These are phyloP conservation scores for Sebastolobus altivelis DNA, from an alignment of 2,797 vertebrate genomes.

Conservation along the genomic window DNA sequence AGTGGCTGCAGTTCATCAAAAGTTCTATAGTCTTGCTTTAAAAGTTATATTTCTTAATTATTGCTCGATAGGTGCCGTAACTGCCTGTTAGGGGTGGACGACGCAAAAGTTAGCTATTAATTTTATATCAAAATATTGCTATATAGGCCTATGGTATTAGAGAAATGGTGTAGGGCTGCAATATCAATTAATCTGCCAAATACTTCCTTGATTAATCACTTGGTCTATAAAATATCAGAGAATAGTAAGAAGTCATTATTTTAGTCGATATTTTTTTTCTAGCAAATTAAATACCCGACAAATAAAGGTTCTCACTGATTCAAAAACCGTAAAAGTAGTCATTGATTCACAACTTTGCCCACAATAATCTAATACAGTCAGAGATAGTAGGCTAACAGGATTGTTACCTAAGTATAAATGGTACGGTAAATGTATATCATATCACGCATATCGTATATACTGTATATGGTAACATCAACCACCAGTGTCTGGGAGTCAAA, in stretches of 20 bases:
- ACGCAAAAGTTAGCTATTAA: not conserved
- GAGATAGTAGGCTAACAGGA: not conserved
- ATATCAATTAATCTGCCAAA: no score
- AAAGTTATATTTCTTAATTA: not conserved
- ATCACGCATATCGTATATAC: not conserved
- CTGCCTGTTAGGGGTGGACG: not conserved
- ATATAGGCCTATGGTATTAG: not conserved
- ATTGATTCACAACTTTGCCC: not conserved
- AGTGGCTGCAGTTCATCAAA: not conserved
- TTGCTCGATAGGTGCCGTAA: not conserved
- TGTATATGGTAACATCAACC: not conserved
- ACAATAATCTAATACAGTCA: not conserved
- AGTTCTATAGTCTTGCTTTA: no score
- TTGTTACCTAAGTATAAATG: not conserved
- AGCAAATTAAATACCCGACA: constrained; percentile 3
- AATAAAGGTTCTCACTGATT: not conserved
- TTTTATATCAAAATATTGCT: not conserved
- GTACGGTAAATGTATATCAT: not conserved
- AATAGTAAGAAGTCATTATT: not conserved
- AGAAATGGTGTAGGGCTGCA: not conserved
- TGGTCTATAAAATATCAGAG: no score
- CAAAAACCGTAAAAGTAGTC: not conserved
- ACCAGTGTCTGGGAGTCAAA: not conserved
- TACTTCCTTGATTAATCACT: no score
- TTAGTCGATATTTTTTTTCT: not conserved